phyloP scores from a whole-genome alignment of 2,888 invertebrate species.

The Halictus quadricinctus region DNA sequence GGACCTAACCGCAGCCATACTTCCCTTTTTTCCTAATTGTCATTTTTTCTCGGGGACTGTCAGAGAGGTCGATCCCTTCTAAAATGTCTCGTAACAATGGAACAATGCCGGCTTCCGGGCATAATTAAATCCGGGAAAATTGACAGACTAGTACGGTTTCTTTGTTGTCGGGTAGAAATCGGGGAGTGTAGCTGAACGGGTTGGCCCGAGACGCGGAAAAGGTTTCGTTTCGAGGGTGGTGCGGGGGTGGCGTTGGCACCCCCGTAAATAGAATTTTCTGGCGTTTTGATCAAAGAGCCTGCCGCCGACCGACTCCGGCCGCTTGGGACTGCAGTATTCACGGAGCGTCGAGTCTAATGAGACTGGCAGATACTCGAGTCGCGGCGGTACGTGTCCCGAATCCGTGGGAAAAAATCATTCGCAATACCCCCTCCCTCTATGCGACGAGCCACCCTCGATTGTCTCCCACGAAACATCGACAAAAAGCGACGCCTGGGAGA shows the following conservation, averaged over 20 bases:
- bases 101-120: constrained; percentile 51
- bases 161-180: constrained; percentile 9
- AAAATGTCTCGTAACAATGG: not conserved
- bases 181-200: not conserved
- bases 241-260: constrained; percentile 45
- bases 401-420: constrained; percentile 33
- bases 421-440: not conserved
- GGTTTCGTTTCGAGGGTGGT: not conserved
- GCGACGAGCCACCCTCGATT: not conserved
- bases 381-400: constrained; percentile 42
- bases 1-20: too few relatives aligned
- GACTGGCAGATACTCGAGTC: constrained; percentile 35
- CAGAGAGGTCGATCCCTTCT: not conserved
- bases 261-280: constrained; percentile 60
- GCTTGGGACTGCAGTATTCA: constrained; percentile 22
- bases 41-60: not conserved
- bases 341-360: constrained; percentile 53
- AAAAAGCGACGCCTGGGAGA: not conserved
- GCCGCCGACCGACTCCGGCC: constrained; percentile 12
- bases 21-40: not conserved
- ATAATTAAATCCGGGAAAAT: constrained; percentile 68
- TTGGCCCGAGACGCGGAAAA: not conserved
- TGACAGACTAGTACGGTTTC: constrained; percentile 62
- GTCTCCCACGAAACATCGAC: not conserved
- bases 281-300: constrained; percentile 58